Evolutionary conservation across 2,113 vertebrate species (phyloP).

Genomic region (Hystrix brachyura): DNA sequence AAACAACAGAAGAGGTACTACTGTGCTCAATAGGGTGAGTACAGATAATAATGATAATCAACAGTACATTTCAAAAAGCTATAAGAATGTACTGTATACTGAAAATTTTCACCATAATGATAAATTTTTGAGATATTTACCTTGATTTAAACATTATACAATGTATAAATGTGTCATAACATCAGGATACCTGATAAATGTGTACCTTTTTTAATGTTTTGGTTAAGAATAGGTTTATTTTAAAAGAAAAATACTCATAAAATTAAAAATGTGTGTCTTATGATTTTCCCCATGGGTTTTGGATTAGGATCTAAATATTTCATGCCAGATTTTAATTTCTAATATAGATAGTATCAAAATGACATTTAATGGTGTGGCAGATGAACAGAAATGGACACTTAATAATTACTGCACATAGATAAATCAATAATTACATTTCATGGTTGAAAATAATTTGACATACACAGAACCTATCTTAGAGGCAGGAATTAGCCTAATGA

Average conservation of each 20-base stretch:
- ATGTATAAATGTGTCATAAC: not conserved
- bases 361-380: conserved; percentile 16
- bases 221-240: not conserved
- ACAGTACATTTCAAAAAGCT: not conserved
- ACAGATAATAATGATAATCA: not conserved
- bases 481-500: conserved; percentile 52
- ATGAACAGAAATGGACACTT: conserved; percentile 41
- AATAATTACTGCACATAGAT: not conserved
- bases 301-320: conserved; percentile 33
- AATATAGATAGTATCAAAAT: conserved; percentile 37
- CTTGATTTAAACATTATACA: not conserved
- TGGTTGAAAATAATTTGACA: conserved; percentile 49
- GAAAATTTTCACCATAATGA: not conserved
- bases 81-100: not conserved
- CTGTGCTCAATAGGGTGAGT: not conserved
- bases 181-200: not conserved
- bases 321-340: conserved; percentile 40
- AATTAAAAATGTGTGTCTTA: not conserved
- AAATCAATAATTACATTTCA: conserved; percentile 53
- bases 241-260: not conserved
- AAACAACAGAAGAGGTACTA: not conserved
- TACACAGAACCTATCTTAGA: conserved; percentile 46
- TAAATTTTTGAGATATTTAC: not conserved
- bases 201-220: not conserved
- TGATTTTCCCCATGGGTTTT: not conserved